These are phyloP conservation scores for Leucoptera coffeella DNA, from an alignment of 2,888 invertebrate genomes.

Conservation along the genomic window DNA sequence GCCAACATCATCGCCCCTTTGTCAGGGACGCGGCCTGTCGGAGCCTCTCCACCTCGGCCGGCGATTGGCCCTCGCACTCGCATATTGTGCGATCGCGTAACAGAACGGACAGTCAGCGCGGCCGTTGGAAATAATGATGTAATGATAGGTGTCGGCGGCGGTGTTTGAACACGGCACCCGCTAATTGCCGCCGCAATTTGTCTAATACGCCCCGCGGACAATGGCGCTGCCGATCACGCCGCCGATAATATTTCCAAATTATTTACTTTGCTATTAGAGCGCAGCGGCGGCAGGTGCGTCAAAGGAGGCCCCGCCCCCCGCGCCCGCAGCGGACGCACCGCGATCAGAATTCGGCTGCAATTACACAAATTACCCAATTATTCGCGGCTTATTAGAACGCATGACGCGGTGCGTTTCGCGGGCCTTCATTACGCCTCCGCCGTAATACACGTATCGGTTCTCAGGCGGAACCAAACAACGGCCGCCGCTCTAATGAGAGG, in stretches of 20 bases:
- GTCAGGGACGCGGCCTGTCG: slow-evolving; percentile 1
- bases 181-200: slow-evolving; percentile 9
- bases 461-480: slow-evolving; percentile 13
- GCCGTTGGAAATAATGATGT: too few species aligned
- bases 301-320: slow-evolving; percentile 5
- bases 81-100: too few species aligned
- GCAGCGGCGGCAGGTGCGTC: slow-evolving; percentile 2
- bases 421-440: slow-evolving; percentile 29
- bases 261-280: slow-evolving; percentile 12
- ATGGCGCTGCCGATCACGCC: slow-evolving; percentile 3
- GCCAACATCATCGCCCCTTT: too few species aligned
- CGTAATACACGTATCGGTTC: slow-evolving; percentile 16
- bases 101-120: too few species aligned
- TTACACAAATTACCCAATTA: slow-evolving; percentile 28
- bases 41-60: too few species aligned
- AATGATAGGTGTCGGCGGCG: too few species aligned
- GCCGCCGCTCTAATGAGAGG: slow-evolving; percentile 10
- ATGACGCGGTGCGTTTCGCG: slow-evolving; percentile 20
- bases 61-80: too few species aligned
- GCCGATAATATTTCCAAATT: slow-evolving; percentile 19
- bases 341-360: slow-evolving; percentile 10
- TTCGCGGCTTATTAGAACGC: slow-evolving; percentile 38
- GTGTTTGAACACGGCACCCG: slow-evolving; percentile 1
- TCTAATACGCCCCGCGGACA: slow-evolving; percentile 12
- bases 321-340: slow-evolving; percentile 5